Base-by-base conservation (phyloP, 1,140 invertebrate species). In the Fopius arisanus region DNA sequence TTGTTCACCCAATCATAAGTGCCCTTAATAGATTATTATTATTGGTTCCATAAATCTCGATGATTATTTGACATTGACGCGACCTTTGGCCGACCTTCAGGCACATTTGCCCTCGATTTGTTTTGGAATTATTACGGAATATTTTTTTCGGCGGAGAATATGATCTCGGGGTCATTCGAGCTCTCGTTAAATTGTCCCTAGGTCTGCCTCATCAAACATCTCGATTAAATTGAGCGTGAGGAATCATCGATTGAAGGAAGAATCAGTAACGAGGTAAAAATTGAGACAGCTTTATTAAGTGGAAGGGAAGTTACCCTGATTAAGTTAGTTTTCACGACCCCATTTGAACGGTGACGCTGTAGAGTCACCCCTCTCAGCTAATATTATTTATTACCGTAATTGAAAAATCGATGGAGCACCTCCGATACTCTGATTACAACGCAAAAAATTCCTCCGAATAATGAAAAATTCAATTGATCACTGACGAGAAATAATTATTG, bases 341-440 rank as follows among this genome's bases (percentile, higher is more conserved):
- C 72, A 67, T 74, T n/a, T 82, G 77, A 80, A 79, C 81, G 81
- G 78, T 78, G 48, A 67, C 76, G 73, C 78, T 71, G 67, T 72
- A 67, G 74, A 84, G 78, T 82, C 83, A 84, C 83, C 83, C 85
- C 78, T 59, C 84, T 59, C 66, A 71, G 74, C 65, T 86, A 87
- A 87, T 87, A 86, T 84, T 85, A 85, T 86, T 87, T 86, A 86
- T 86, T 85, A 86, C 28, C 81, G 78, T 80, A 86, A 87, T 87
- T 87, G 85, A 82, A 86, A 87, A 87, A 86, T 87, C 84, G 80
- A 85, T 85, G 78, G 21, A 65, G 12, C 33, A 16, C 16, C 29
- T 65, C 10, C 26, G 29, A 65, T 65, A 29, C 29, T 65, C 29
- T 65, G 29, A 65, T 65, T 65, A 31, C 29, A 1, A 65, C 33